Base-by-base conservation (phyloP, 2,113 vertebrate species). In the Hypanus sabinus region DNA sequence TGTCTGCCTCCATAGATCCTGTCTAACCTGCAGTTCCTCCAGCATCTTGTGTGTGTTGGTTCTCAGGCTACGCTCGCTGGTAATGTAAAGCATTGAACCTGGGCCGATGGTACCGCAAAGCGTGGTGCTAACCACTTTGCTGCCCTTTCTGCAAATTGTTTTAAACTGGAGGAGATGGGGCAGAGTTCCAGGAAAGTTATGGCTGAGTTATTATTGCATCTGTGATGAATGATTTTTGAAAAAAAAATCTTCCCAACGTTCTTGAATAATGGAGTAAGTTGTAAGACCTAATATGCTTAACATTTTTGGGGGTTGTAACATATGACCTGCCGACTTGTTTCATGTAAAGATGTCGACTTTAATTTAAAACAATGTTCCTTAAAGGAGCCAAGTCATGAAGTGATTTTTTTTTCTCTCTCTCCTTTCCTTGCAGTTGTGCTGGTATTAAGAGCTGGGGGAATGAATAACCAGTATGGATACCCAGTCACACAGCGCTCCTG, bases 391-490 rank as follows among this genome's bases (percentile, higher is more conserved):
- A 9, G 33, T 60, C 46, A 87, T 57, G 83, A 87, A 24, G 12
- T 60, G 55, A 55, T 85, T 85, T 20, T 81, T 16, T 95, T 3
- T 95, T 96, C 4, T 46, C 60, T 96, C 95, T 95, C 8, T 57
- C 80, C 95, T 95, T 94, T 94, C 93, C 94, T 85, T 85, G 93
- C 94, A 77, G 68, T 94, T 94, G 87, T 94, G 93, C 87, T 94
- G 94, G 68, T 93, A 36, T 93, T 93, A 97, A 97, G 96, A 97
- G 96, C 96, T 96, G 98, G 97, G 98, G 99, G 98, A 98, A 99
- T 99, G 99, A 98, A 95, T 98, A 97, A 97, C 96, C 96, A 97
- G 96, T 97, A 99, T 99, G 99, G 98, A 99, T 97, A 98, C 98
- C 94, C 98, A 99, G 96, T 98, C 98, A 96, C 99, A 98, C 96